phyloP scores from a whole-genome alignment of 2,113 vertebrate genomes.

The Clarias magur region DNA sequence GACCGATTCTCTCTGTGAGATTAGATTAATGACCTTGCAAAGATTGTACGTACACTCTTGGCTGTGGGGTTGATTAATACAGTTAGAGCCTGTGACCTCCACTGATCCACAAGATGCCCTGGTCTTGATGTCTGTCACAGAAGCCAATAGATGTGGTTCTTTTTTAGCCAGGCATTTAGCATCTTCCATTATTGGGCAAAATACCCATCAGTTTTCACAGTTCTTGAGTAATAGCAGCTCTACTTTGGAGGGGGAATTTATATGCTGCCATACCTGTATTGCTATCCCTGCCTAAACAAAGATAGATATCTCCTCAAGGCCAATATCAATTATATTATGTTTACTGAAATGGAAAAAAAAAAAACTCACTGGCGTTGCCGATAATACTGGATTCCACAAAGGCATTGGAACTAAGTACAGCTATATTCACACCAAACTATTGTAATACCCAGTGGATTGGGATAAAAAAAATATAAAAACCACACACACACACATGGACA shows the following conservation, averaged over 20 bases:
- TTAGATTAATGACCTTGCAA: slow-evolving; percentile 4
- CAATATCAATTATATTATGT: slow-evolving; percentile 27
- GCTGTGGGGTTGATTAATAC: slow-evolving; percentile 2
- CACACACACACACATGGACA: too few relatives aligned
- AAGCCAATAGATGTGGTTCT: not conserved
- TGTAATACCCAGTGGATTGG: not conserved
- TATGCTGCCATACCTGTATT: slow-evolving; percentile 6
- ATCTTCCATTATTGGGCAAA: slow-evolving; percentile 1
- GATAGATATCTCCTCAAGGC: slow-evolving; percentile 29
- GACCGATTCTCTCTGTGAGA: not conserved
- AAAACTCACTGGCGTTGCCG: not conserved
- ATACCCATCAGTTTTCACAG: slow-evolving; percentile 17
- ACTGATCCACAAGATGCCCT: not conserved
- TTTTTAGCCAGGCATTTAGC: slow-evolving; percentile 17
- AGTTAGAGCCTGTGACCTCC: not conserved
- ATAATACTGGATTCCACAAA: slow-evolving; percentile 1
- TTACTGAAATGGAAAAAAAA: slow-evolving; percentile 9
- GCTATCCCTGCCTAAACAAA: slow-evolving; percentile 25
- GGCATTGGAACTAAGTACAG: not conserved
- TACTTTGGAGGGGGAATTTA: slow-evolving; percentile 17
- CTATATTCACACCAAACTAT: not conserved
- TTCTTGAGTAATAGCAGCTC: slow-evolving; percentile 23
- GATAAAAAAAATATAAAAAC: too few relatives aligned
- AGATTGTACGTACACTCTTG: not conserved
- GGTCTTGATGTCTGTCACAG: not conserved